These are phyloP conservation scores for Axea sp. DNA, from an alignment of 2,888 invertebrate genomes.

Conservation along the genomic window DNA sequence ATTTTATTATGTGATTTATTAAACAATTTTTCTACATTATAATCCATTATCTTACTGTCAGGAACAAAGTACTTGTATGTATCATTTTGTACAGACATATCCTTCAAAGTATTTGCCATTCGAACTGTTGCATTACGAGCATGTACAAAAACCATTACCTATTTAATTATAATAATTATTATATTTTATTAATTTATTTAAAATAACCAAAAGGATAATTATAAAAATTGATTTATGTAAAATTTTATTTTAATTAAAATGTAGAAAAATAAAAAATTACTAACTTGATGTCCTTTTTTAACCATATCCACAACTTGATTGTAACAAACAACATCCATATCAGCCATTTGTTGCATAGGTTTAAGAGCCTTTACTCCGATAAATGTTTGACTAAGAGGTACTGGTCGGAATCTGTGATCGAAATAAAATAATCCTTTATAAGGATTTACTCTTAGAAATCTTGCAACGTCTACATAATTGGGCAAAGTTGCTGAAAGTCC, in stretches of 20 bases:
- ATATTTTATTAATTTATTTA: no score
- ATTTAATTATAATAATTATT: not conserved
- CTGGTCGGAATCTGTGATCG: constrained; percentile 95
- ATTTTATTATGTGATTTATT: constrained; percentile 89
- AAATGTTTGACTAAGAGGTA: constrained; percentile 95
- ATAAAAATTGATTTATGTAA: no score
- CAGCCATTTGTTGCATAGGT: constrained; percentile 83
- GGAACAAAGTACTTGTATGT: constrained; percentile 86
- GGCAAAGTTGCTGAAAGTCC: constrained; percentile 98
- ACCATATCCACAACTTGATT: constrained; percentile 94
- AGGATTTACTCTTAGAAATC: constrained; percentile 95
- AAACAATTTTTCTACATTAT: constrained; percentile 85
- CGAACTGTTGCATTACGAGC: constrained; percentile 97
- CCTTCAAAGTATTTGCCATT: constrained; percentile 91
- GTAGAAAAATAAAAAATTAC: not conserved
- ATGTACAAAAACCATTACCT: constrained; percentile 98
- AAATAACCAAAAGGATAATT: no score
- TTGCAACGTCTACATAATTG: constrained; percentile 97
- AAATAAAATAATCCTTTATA: constrained; percentile 95
- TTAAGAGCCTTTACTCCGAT: constrained; percentile 89
- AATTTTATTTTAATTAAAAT: no score
- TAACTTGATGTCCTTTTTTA: constrained; percentile 91
- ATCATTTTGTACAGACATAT: constrained; percentile 88
- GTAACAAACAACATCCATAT: constrained; percentile 96
- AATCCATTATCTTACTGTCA: constrained; percentile 81